Conservation (phyloP, 2,113 vertebrate species). For the Cochlearius cochlearius region DNA sequence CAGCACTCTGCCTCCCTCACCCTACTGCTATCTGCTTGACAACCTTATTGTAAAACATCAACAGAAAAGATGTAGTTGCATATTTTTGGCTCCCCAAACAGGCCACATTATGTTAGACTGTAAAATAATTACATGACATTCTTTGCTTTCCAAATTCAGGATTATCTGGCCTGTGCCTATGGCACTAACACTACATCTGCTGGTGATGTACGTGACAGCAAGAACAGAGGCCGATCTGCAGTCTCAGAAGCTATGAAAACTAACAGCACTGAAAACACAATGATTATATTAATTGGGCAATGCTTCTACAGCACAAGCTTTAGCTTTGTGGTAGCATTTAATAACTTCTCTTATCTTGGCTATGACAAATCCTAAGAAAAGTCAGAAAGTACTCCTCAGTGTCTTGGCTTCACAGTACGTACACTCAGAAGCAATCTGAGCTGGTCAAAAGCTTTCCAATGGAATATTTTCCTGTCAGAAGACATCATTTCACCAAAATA, state of each 20-base stretch:
- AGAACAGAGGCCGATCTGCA: slow-evolving; percentile 17
- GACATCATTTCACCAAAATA: not conserved
- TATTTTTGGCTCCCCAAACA: slow-evolving; percentile 18
- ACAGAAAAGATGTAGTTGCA: not conserved
- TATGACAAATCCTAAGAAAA: not conserved
- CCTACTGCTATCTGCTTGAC: not conserved
- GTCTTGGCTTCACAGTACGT: not conserved
- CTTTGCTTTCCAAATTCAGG: slow-evolving; percentile 42
- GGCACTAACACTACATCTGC: slow-evolving; percentile 44
- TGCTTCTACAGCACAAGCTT: not conserved
- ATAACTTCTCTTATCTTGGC: not conserved
- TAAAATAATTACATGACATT: slow-evolving; percentile 48
- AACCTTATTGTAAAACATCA: slow-evolving; percentile 25
- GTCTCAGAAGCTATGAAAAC: slow-evolving; percentile 9
- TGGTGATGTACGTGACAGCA: slow-evolving; percentile 29
- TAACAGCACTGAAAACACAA: not conserved
- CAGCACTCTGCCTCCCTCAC: not conserved
- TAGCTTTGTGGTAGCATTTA: not conserved
- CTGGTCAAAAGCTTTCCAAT: not conserved
- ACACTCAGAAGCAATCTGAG: not conserved
- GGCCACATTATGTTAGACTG: not conserved
- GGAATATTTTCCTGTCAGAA: not conserved
- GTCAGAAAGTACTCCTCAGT: not conserved
- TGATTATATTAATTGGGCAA: slow-evolving; percentile 25
- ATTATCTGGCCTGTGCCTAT: slow-evolving; percentile 38